Base-by-base conservation (phyloP, 64 coral and sea anemone genomes). In the Catalaphyllia jardinei region DNA sequence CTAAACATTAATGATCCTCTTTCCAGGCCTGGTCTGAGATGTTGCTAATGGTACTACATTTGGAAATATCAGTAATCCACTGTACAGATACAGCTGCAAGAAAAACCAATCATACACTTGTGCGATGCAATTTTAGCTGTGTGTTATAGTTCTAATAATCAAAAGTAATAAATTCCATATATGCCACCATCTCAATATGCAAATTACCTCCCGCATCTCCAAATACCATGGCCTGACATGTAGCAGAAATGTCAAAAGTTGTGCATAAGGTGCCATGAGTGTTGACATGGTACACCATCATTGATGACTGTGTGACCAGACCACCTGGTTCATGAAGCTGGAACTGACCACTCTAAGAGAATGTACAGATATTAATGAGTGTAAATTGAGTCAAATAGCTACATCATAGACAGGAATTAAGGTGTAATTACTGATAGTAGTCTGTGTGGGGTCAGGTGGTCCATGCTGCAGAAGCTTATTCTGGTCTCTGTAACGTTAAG, bases 211-310 rank as follows among this genome's bases (percentile, higher is more conserved):
- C 86, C 8, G 96, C 87, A 77, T 98, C 96, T 12, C 96, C 96
- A 91, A 98, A 98, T 19, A 88, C 96, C 73, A 95, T 92, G 2
- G 91, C 78, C 60, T 98, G 93, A 50, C 93, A 95, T 29, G 88
- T 98, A 29, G 96, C 85, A 24, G 96, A 95, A 61, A 95, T 89
- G 76, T 98, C 96, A 75, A 98, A 93, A 1, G 90, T 88, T 20
- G 88, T 91, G 59, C 94, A 92, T 29, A 93, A 90, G 33, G 83
- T 79, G 16, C 96, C 96, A 8, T 98, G 96, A 46, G 96, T 94
- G 29, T 98, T 98, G 0, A 98, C 89, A 38, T 94, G 92, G 64
- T 98, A 98, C 17, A 98, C 93, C 94, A 89, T 95, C 96, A 98
- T 98, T 35, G 96, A 98, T 67, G 93, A 90, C 51, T 91, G 84